Base-by-base conservation (phyloP, 2,888 invertebrate species). In the Nemotelus nigrinus region DNA sequence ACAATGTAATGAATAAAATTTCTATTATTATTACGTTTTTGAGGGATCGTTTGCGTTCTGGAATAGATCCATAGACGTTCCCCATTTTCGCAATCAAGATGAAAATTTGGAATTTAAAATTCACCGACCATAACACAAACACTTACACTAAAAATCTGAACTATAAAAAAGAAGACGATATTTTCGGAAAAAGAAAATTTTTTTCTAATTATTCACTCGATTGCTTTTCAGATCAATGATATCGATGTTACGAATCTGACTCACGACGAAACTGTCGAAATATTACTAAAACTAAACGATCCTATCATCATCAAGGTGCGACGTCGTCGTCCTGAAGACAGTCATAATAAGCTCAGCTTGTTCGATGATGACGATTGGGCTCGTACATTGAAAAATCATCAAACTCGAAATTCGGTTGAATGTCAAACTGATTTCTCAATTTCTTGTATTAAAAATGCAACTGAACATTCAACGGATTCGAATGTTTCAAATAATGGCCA, bases 231-330 rank as follows among this genome's bases (percentile, higher is more conserved):
- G 91, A 88, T 91, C 79, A 91, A 91, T 84, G 91, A 90, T 79
- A 88, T 88, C 82, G 91, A 91, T 86, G 89, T 91, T 81, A 89
- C 89, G 83, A 89, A 88, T 83, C 88, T 90, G 84, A 89, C 90
- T 80, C 90, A 89, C 83, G 90, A 90, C 83, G 90, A 90, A 84
- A 90, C 90, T 80, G 89, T 90, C 81, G 87, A 89, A 83, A 89
- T 89, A 83, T 90, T 91, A 84, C 88, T 91, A 82, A 88, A 88
- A 82, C 89, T 90, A 78, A 88, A 89, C 81, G 91, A 91, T 83
- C 90, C 90, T 77, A 89, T 91, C 82, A 87, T 90, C 79, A 89
- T 91, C 74, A 90, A 91, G 85, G 89, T 91, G 67, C 87, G 89
- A 79, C 88, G 90, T 71, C 88, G 88, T 78, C 60, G 60, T 39